Conservation (phyloP, 2,113 vertebrate genomes). For the Heterochromis multidens region DNA sequence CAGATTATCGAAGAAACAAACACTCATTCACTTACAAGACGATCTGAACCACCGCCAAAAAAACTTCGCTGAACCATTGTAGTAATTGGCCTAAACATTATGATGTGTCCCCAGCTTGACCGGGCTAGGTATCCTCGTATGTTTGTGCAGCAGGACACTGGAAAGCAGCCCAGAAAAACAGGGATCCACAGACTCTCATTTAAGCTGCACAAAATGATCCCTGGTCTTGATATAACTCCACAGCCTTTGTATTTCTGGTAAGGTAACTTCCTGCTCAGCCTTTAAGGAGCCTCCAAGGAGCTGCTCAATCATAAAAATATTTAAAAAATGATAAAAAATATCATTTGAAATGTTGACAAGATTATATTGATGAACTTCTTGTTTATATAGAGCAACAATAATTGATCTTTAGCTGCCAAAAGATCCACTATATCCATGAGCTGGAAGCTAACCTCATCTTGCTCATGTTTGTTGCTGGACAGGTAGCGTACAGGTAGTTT, state of each 20-base stretch:
- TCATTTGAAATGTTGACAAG: not conserved
- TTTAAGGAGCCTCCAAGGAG: no score
- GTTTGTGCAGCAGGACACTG: not conserved
- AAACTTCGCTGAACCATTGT: not conserved
- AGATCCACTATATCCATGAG: not conserved
- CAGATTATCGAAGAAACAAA: slow-evolving; percentile 14
- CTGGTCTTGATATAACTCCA: not conserved
- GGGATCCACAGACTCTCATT: slow-evolving; percentile 2
- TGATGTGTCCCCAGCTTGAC: not conserved
- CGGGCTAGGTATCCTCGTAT: not conserved
- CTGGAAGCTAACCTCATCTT: not conserved
- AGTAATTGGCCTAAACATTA: slow-evolving; percentile 15
- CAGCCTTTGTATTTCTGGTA: not conserved
- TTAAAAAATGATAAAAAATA: not conserved
- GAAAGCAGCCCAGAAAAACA: slow-evolving; percentile 33
- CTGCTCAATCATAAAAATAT: not conserved
- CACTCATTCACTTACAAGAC: not conserved
- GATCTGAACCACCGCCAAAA: not conserved
- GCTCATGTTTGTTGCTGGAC: no score
- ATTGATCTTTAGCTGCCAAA: not conserved
- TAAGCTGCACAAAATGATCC: not conserved
- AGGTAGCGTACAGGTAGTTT: not conserved
- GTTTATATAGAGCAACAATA: not conserved
- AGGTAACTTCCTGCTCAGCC: no score
- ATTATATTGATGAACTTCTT: not conserved